phyloP scores from a whole-genome alignment of 2,888 invertebrate genomes.

The Dolichopus griseipennis region DNA sequence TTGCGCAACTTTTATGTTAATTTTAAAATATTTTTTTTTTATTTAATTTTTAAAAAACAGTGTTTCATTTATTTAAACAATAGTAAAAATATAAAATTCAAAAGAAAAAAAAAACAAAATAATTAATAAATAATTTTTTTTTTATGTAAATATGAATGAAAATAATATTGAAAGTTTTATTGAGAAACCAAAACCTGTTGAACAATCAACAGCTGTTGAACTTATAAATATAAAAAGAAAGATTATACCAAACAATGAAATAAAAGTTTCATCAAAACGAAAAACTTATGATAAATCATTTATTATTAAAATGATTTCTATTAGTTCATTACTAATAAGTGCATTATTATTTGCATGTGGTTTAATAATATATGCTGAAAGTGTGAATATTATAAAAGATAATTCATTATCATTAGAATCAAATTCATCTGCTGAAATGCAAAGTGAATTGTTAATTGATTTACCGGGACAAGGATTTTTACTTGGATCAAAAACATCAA shows the following conservation, averaged over 20 bases:
- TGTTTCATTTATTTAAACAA: no score
- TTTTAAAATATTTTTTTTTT: no score
- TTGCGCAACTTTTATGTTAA: no score
- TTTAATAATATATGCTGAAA: slow-evolving; percentile 1
- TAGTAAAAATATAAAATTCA: no score
- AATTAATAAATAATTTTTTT: no score
- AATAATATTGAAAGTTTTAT: no score
- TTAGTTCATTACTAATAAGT: neutral
- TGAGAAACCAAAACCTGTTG: no score
- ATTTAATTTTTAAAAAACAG: no score
- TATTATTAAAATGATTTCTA: neutral
- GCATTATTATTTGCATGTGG: neutral
- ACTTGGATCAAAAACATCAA: slow-evolving; percentile 29
- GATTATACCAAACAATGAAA: neutral
- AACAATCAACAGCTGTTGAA: neutral
- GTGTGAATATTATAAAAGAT: neutral
- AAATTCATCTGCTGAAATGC: neutral
- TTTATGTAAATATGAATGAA: no score
- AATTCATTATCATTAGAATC: neutral
- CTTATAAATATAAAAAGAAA: neutral
- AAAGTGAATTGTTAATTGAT: slow-evolving; percentile 22
- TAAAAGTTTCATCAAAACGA: neutral
- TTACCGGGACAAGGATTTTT: slow-evolving; percentile 32
- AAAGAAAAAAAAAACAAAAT: no score
- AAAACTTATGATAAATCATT: neutral